Conservation (phyloP, 2,888 invertebrate species). For the Tromatobia lineatoria region DNA sequence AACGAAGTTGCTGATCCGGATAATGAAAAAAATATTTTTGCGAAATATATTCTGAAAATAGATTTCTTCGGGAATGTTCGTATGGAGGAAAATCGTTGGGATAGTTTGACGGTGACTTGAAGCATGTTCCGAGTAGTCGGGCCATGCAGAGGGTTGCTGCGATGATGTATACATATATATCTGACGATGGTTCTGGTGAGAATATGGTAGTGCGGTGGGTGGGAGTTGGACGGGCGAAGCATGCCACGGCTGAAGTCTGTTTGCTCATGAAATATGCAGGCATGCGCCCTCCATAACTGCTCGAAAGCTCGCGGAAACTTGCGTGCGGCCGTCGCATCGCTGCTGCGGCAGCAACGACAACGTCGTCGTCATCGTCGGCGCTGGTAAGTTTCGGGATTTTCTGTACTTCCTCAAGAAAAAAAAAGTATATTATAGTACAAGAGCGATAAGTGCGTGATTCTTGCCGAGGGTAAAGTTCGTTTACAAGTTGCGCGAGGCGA, state of each 20-base stretch:
- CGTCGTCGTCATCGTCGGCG: conserved; percentile 22
- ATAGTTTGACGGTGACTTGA: conserved; percentile 19
- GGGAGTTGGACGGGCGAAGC: conserved; percentile 65
- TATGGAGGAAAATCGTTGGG: conserved; percentile 16
- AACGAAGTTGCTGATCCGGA: no score
- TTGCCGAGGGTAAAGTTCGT: no score
- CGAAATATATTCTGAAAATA: neutral
- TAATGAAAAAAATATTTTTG: neutral
- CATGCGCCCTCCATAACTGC: conserved; percentile 81
- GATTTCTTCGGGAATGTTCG: neutral
- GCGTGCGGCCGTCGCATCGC: conserved; percentile 77
- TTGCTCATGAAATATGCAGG: conserved; percentile 84
- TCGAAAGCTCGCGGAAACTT: conserved; percentile 79
- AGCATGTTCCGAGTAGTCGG: conserved; percentile 34
- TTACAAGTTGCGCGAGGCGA: no score
- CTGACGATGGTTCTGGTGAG: conserved; percentile 67
- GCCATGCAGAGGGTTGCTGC: conserved; percentile 43
- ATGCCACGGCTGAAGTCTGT: conserved; percentile 79
- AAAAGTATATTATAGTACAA: conserved; percentile 66
- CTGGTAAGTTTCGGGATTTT: conserved; percentile 77
- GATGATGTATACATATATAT: conserved; percentile 41
- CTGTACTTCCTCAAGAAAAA: conserved; percentile 76
- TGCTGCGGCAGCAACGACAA: neutral
- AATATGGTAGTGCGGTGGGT: conserved; percentile 56
- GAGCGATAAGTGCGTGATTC: no score